phyloP scores from a whole-genome alignment of 2,113 vertebrate species.

The Phaethornis superciliosus region DNA sequence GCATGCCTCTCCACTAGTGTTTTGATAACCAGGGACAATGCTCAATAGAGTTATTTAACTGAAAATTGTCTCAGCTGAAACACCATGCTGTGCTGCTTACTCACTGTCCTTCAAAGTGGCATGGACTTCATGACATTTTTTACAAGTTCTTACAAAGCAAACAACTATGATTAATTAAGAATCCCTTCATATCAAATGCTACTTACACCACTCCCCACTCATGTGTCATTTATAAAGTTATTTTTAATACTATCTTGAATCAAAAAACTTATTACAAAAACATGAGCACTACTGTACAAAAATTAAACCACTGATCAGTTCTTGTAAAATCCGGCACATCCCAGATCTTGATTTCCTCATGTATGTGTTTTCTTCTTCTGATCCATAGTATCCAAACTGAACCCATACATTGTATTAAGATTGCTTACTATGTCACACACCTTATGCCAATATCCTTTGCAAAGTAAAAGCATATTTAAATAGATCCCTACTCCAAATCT shows the following conservation, averaged over 20 bases:
- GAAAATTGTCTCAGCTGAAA: background rate
- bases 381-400: background rate
- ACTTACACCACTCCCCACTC: background rate
- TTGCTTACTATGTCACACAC: background rate
- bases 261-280: background rate
- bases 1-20: background rate
- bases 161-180: background rate
- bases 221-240: background rate
- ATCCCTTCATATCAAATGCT: background rate
- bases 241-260: background rate
- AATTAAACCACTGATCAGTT: background rate
- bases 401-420: rapidly evolving
- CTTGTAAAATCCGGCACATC: background rate
- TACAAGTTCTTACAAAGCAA: background rate
- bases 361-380: background rate
- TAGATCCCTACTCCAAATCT: background rate
- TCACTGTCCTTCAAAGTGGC: background rate
- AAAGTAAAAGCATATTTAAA: background rate
- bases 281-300: background rate
- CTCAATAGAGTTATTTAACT: background rate
- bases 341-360: background rate
- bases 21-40: background rate
- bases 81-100: background rate
- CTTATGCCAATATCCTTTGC: background rate
- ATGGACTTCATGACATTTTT: background rate